A percentile compares a stretch with the other conserved stretches of the same genome.
Conservation (phyloP, 1,140 invertebrate genomes). For the Hesperophylax magnus region DNA sequence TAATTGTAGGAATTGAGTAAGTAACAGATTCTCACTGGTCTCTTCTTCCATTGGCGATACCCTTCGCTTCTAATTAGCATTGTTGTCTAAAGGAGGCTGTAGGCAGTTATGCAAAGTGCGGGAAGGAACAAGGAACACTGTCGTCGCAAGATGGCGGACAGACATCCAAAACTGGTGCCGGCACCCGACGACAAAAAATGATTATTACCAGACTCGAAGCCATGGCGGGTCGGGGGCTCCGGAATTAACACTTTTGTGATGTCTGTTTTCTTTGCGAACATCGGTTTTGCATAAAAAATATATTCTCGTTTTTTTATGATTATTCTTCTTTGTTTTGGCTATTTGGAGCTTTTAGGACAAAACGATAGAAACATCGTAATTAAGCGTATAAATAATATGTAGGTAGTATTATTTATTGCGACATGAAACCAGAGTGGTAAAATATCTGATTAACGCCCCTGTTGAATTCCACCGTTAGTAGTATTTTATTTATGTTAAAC, state of each 20-base stretch:
- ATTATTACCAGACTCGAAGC: background rate
- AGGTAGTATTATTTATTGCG: no score
- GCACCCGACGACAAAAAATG: constrained; percentile 18
- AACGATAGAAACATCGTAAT: background rate
- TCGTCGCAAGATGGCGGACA: constrained; percentile 36
- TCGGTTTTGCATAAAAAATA: background rate
- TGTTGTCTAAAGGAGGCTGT: constrained; percentile 47
- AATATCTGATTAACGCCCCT: no score
- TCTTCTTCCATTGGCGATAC: constrained; percentile 12
- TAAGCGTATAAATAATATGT: no score
- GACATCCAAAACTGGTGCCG: background rate
- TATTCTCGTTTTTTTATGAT: background rate
- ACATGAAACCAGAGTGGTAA: no score
- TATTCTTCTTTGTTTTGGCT: background rate
- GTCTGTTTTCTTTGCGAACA: no score
- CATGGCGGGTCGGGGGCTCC: background rate
- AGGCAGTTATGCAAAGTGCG: constrained; percentile 52
- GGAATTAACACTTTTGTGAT: background rate
- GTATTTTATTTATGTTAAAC: no score
- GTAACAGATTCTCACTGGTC: background rate
- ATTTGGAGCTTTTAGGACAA: background rate
- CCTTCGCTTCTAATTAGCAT: constrained; percentile 52
- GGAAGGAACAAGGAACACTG: background rate
- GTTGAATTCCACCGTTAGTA: no score
- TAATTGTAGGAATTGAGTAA: no score